A percentile compares a stretch with the other conserved stretches of the same genome.
These are phyloP conservation scores for Drosophila histrio DNA, from an alignment of 2,888 invertebrate genomes.

Conservation along the genomic window DNA sequence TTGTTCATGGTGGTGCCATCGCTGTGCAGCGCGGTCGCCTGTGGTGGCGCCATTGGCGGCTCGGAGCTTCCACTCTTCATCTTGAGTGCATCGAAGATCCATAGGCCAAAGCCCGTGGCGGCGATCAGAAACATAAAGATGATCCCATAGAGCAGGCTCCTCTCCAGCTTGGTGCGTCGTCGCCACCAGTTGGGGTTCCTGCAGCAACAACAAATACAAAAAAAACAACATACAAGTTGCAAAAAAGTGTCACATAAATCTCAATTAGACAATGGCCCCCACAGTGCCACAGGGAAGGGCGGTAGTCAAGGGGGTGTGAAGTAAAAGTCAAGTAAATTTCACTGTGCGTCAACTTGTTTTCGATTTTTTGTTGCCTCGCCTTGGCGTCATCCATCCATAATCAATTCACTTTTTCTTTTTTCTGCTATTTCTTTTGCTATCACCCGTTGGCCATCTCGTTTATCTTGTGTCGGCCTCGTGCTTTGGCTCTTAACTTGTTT, in stretches of 20 bases:
- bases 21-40: constrained; percentile 76
- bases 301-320: neutral
- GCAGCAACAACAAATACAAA: constrained; percentile 5
- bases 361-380: constrained; percentile 12
- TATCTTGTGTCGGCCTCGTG: constrained; percentile 36
- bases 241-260: constrained; percentile 38
- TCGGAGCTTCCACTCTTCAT: neutral
- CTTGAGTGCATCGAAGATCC: constrained; percentile 80
- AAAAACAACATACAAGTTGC: neutral
- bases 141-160: constrained; percentile 87
- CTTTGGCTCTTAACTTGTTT: constrained; percentile 59
- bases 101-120: constrained; percentile 85
- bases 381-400: constrained; percentile 33
- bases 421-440: constrained; percentile 19
- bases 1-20: constrained; percentile 61
- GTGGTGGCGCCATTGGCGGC: constrained; percentile 26
- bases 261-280: constrained; percentile 28
- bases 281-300: neutral
- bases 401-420: constrained; percentile 43
- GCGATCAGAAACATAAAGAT: constrained; percentile 87
- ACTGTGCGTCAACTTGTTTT: constrained; percentile 36
- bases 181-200: constrained; percentile 94
- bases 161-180: constrained; percentile 89
- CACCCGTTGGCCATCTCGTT: constrained; percentile 39
- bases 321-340: constrained; percentile 47